Percentiles rank a stretch among this genome's conserved stretches.
Conservation (phyloP, 2,797 vertebrate species). For the Lagodon rhomboides region DNA sequence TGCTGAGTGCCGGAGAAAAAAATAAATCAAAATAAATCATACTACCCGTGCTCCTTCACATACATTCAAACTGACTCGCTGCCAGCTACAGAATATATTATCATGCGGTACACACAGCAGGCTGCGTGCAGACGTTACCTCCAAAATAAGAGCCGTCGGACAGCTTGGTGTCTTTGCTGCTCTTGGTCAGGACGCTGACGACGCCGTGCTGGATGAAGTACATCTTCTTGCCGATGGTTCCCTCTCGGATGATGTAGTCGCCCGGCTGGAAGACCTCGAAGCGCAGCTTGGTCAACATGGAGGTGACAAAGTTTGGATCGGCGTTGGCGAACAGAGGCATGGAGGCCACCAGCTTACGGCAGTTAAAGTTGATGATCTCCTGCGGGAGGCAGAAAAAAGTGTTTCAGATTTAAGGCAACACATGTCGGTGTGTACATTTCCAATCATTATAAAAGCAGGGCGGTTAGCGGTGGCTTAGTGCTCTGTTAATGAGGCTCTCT, state of each 20-base stretch:
- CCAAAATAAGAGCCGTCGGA: slow-evolving; percentile 98
- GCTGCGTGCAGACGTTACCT: slow-evolving; percentile 82
- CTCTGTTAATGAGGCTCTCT: slow-evolving; percentile 68
- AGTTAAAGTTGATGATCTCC: slow-evolving; percentile 99
- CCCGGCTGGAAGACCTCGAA: slow-evolving; percentile 98
- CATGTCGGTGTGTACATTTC: slow-evolving; percentile 48
- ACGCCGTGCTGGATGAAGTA: slow-evolving; percentile 99
- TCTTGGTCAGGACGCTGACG: slow-evolving; percentile 96
- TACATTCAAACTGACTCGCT: slow-evolving; percentile 38
- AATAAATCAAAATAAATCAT: slow-evolving; percentile 73
- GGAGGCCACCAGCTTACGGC: slow-evolving; percentile 96
- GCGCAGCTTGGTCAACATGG: slow-evolving; percentile 96
- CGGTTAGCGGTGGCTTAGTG: slow-evolving; percentile 61
- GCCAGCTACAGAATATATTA: slow-evolving; percentile 24
- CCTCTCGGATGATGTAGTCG: slow-evolving; percentile 96
- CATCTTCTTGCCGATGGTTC: slow-evolving; percentile 98
- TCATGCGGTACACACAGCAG: slow-evolving; percentile 45
- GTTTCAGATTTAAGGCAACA: not conserved
- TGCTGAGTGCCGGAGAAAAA: slow-evolving; percentile 81
- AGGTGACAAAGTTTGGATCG: slow-evolving; percentile 98
- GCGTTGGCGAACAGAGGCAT: slow-evolving; percentile 99
- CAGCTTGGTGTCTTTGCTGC: slow-evolving; percentile 96
- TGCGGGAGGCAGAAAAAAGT: slow-evolving; percentile 62
- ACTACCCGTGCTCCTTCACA: slow-evolving; percentile 62
- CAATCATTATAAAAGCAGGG: slow-evolving; percentile 69